phyloP scores from a whole-genome alignment of 2,113 vertebrate genomes.

The Acanthisitta chloris region DNA sequence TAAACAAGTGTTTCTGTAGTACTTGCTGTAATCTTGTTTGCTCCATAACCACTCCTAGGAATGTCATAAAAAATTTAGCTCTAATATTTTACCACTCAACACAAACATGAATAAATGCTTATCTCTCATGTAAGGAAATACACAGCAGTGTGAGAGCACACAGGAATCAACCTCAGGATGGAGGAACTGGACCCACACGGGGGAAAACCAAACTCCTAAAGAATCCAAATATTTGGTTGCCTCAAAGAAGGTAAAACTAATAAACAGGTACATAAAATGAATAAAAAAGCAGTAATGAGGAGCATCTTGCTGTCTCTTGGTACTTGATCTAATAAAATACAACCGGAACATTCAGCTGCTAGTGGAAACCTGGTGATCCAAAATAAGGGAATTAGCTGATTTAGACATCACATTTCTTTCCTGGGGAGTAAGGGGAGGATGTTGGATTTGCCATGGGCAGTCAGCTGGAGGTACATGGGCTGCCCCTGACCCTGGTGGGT shows the following conservation, averaged over 20 bases:
- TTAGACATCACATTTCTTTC: not conserved
- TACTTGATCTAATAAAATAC: not conserved
- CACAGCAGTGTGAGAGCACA: fast-evolving
- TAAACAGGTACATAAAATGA: not conserved
- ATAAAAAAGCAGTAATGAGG: not conserved
- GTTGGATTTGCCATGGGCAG: not conserved
- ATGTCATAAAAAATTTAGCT: slow-evolving; percentile 35
- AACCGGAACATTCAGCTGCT: not conserved
- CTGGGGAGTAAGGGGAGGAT: fast-evolving
- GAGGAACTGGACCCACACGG: fast-evolving
- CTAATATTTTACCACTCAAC: not conserved
- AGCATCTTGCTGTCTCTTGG: not conserved
- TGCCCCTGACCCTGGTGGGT: fast-evolving
- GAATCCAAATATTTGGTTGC: not conserved
- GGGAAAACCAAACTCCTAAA: not conserved
- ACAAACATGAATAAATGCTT: not conserved
- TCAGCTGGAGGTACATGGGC: not conserved
- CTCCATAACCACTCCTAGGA: slow-evolving; percentile 25
- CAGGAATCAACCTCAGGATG: not conserved
- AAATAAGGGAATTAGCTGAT: not conserved
- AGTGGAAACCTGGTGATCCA: not conserved
- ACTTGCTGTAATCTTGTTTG: slow-evolving; percentile 46
- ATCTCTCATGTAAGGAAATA: fast-evolving
- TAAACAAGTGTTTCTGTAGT: slow-evolving; percentile 3
- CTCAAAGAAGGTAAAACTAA: not conserved